Conservation (phyloP, 2,113 vertebrate species). For the Halcyon senegalensis region DNA sequence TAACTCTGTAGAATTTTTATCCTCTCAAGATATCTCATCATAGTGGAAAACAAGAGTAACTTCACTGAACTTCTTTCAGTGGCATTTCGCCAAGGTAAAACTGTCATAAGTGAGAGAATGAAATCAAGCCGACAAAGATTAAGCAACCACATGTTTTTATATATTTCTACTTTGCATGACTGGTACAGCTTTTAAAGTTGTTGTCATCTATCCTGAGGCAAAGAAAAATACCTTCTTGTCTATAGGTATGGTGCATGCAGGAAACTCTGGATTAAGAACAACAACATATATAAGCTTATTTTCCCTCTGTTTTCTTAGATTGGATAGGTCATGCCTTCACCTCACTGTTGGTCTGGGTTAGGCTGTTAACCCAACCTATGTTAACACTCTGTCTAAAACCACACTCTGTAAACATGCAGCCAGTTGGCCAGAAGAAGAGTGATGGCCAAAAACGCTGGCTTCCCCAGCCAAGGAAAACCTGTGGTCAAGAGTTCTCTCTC, state of each 20-base stretch:
- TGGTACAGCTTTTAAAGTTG: conserved; percentile 34
- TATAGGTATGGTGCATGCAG: neutral
- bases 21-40: neutral
- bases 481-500: conserved; percentile 73
- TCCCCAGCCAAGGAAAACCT: conserved; percentile 72
- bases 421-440: conserved; percentile 62
- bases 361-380: conserved; percentile 58
- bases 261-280: neutral
- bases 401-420: conserved; percentile 68
- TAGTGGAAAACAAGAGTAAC: conserved; percentile 32
- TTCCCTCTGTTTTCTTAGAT: conserved; percentile 2
- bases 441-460: conserved; percentile 60
- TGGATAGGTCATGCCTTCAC: conserved; percentile 40
- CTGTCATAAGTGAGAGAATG: neutral
- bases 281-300: neutral
- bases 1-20: conserved; percentile 9
- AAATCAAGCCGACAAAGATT: conserved; percentile 27
- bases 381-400: conserved; percentile 72
- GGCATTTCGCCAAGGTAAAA: neutral
- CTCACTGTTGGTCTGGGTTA: conserved; percentile 54
- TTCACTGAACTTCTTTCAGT: conserved; percentile 4
- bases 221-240: conserved; percentile 10
- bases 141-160: conserved; percentile 47
- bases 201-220: conserved; percentile 33
- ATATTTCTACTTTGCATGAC: conserved; percentile 43